Evolutionary conservation across 2,797 vertebrate genomes (phyloP).

Genomic region (Jordanella pulchra): DNA sequence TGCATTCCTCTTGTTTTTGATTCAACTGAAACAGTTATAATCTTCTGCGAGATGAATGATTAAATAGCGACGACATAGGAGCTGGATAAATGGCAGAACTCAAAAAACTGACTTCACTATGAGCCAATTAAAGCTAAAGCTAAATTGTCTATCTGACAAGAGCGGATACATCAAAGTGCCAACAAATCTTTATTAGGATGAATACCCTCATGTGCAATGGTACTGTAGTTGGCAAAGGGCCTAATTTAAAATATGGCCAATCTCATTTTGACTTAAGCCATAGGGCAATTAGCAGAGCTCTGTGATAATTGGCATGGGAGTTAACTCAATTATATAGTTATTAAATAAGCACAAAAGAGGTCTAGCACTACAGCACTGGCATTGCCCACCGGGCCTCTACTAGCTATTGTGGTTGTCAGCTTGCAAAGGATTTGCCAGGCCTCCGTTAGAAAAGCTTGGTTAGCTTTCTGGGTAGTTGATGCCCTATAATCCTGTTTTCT

Average conservation of each 20-base stretch:
- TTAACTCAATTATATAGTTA: slow-evolving; percentile 74
- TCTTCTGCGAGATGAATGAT: slow-evolving; percentile 11
- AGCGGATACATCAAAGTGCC: slow-evolving; percentile 25
- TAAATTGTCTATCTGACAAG: slow-evolving; percentile 34
- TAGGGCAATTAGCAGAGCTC: slow-evolving; percentile 68
- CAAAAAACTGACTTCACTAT: slow-evolving; percentile 22
- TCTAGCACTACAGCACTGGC: slow-evolving; percentile 62
- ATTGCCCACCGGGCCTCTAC: slow-evolving; percentile 36
- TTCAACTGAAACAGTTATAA: slow-evolving; percentile 5
- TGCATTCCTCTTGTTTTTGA: slow-evolving; percentile 1
- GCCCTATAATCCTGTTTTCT: slow-evolving; percentile 46
- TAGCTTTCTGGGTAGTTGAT: slow-evolving; percentile 61
- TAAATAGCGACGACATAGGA: slow-evolving; percentile 36
- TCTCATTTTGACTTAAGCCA: slow-evolving; percentile 51
- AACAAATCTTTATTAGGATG: slow-evolving; percentile 18
- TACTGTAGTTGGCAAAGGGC: neutral
- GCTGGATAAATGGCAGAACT: slow-evolving; percentile 38
- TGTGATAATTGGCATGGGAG: slow-evolving; percentile 71
- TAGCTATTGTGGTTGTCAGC: slow-evolving; percentile 57
- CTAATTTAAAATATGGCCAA: slow-evolving; percentile 43
- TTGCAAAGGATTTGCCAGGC: slow-evolving; percentile 52
- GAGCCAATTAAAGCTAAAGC: slow-evolving; percentile 40
- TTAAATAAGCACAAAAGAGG: slow-evolving; percentile 74
- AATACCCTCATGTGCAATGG: slow-evolving; percentile 29
- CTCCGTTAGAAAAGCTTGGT: slow-evolving; percentile 61